Conservation (phyloP, 2,113 vertebrate genomes). For the Tricholaema leucomelas region DNA sequence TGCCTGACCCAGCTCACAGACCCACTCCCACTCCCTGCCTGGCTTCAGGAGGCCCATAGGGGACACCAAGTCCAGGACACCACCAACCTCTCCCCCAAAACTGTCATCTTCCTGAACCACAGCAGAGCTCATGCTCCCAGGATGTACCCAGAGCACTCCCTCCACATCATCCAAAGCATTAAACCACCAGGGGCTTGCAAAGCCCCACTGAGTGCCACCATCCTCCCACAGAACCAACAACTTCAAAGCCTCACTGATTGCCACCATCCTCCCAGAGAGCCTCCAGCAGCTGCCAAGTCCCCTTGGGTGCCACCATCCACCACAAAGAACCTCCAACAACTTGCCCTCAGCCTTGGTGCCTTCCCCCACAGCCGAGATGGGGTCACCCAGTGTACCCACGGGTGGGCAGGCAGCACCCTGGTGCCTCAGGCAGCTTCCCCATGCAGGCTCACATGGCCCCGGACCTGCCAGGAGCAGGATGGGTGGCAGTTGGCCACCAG, state of each 20-base stretch:
- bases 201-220: fast-evolving
- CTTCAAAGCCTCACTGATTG: fast-evolving
- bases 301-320: fast-evolving
- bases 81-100: background rate
- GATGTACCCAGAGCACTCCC: fast-evolving
- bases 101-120: background rate
- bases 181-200: fast-evolving
- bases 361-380: background rate
- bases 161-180: background rate
- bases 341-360: background rate
- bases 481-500: background rate
- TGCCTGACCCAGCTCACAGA: fast-evolving
- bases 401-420: background rate
- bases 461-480: fast-evolving
- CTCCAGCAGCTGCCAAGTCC: background rate
- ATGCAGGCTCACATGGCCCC: fast-evolving
- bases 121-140: fast-evolving
- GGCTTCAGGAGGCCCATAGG: background rate
- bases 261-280: too few species aligned
- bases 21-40: fast-evolving
- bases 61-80: fast-evolving
- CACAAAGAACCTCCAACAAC: background rate
- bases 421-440: background rate
- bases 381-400: background rate
- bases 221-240: too few species aligned